Evolutionary conservation across 2,113 vertebrate species (phyloP).

Genomic region (Laticauda colubrina): DNA sequence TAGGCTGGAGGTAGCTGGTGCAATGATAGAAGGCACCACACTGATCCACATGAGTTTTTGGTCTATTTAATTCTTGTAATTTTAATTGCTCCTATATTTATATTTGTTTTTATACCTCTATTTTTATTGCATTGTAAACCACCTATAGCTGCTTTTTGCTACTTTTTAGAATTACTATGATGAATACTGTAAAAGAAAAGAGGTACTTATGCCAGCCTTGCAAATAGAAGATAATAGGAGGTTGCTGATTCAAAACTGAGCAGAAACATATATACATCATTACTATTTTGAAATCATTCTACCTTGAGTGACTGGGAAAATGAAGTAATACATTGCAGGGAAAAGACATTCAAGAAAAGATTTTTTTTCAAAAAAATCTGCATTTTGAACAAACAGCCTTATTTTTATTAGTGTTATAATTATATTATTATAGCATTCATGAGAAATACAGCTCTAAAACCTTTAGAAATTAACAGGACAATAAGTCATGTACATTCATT

Average conservation of each 20-base stretch:
- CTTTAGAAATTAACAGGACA: neutral
- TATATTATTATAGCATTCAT: neutral
- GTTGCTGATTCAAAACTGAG: neutral
- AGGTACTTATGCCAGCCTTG: neutral
- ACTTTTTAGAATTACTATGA: neutral
- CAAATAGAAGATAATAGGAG: neutral
- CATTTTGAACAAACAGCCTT: neutral
- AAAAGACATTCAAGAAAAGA: neutral
- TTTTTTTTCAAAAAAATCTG: neutral
- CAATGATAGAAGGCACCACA: neutral
- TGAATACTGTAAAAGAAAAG: neutral
- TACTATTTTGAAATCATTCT: neutral
- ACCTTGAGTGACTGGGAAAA: neutral
- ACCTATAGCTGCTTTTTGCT: neutral
- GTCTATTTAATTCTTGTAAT: neutral
- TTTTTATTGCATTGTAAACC: neutral
- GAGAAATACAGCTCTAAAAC: neutral
- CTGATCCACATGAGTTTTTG: neutral
- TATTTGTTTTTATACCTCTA: neutral
- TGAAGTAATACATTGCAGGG: neutral
- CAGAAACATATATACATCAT: neutral
- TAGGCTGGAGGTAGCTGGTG: neutral
- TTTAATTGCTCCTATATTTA: neutral
- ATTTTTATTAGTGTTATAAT: neutral
- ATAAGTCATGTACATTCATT: neutral